A percentile compares a stretch with the other conserved stretches of the same genome.
Conservation (phyloP, 2,888 invertebrate genomes). For the Corythucha ciliata region DNA sequence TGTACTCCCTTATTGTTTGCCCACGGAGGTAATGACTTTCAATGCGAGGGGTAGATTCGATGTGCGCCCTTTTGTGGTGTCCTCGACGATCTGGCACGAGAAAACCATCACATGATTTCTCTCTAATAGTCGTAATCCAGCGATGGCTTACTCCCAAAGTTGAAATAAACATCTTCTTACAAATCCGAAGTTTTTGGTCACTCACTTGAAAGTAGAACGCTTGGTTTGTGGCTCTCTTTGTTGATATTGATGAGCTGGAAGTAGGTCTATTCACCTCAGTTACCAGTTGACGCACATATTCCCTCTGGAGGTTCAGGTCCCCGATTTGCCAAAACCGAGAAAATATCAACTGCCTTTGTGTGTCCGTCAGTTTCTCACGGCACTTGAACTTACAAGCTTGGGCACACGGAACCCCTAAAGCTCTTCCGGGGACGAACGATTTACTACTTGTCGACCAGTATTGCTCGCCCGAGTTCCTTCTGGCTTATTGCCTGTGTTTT, state of each 20-base stretch:
- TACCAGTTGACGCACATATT: constrained; percentile 5
- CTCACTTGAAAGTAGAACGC: constrained; percentile 5
- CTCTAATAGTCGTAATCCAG: constrained; percentile 3
- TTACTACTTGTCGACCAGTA: constrained; percentile 11
- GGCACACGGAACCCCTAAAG: too few species aligned
- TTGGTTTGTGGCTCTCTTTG: constrained; percentile 6
- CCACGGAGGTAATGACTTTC: constrained; percentile 35
- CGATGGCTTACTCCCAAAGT: constrained; percentile 10
- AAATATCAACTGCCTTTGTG: constrained; percentile 8
- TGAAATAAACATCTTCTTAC: constrained; percentile 1
- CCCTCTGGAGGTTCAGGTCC: constrained; percentile 5
- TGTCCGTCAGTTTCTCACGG: not conserved
- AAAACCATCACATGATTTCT: constrained; percentile 19
- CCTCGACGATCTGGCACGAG: constrained; percentile 34
- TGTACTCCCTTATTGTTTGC: constrained; percentile 33
- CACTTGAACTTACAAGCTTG: constrained; percentile 4
- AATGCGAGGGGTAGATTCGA: constrained; percentile 36
- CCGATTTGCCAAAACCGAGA: constrained; percentile 9
- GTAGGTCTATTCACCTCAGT: constrained; percentile 8
- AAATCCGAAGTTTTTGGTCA: constrained; percentile 7
- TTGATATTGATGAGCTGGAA: not conserved
- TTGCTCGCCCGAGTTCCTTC: not conserved
- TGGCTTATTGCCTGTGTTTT: constrained; percentile 6
- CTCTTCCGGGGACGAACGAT: constrained; percentile 9
- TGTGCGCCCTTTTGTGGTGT: constrained; percentile 36